phyloP scores from a whole-genome alignment of 2,888 invertebrate species.

The Hypena proboscidalis region DNA sequence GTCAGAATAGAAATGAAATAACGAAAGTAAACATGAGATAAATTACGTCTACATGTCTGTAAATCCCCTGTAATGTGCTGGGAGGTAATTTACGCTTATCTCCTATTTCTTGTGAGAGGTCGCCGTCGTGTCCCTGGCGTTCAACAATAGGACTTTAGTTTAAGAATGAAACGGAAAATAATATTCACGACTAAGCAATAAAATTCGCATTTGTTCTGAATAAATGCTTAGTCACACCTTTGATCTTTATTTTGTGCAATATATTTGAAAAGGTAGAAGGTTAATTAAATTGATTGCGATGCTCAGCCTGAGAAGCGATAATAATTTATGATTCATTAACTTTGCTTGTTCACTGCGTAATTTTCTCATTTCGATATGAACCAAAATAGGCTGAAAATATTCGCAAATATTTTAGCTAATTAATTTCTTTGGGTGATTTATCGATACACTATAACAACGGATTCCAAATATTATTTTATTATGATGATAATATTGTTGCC shows the following conservation, averaged over 20 bases:
- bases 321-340: slow-evolving; percentile 63
- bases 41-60: no score
- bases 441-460: not conserved
- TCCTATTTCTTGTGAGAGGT: no score
- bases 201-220: slow-evolving; percentile 30
- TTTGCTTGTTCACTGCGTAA: slow-evolving; percentile 47
- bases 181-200: no score
- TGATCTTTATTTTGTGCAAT: slow-evolving; percentile 47
- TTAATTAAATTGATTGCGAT: slow-evolving; percentile 62
- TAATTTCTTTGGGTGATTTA: slow-evolving; percentile 3
- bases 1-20: no score
- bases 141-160: no score
- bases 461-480: not conserved
- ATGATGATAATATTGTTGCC: not conserved
- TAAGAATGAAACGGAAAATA: no score
- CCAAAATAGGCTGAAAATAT: not conserved
- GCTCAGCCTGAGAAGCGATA: slow-evolving; percentile 54
- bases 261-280: slow-evolving; percentile 50
- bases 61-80: no score
- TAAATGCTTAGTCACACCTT: slow-evolving; percentile 46
- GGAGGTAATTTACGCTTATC: no score
- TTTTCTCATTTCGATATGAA: slow-evolving; percentile 36
- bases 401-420: slow-evolving; percentile 4
- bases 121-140: no score
- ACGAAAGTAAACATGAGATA: no score